Conservation (phyloP, 2,797 vertebrate genomes). For the Caiman crocodilus region DNA sequence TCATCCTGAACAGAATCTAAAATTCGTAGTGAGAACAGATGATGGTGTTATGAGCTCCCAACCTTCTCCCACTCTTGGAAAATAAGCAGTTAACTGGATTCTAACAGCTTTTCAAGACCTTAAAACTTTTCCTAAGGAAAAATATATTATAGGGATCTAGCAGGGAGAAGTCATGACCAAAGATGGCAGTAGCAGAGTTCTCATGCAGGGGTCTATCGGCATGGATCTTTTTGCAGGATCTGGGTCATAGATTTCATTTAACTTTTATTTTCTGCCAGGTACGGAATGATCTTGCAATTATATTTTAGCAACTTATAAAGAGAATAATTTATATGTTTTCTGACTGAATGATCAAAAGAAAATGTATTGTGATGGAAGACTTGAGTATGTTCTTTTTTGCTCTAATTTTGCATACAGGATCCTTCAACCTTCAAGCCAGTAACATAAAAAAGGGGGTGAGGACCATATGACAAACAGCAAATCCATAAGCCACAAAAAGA, state of each 20-base stretch:
- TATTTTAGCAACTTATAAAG: not conserved
- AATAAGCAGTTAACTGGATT: not conserved
- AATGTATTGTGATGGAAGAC: not conserved
- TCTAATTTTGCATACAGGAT: rapidly evolving
- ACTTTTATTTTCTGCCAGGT: not conserved
- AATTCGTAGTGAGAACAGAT: not conserved
- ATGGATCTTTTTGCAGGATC: not conserved
- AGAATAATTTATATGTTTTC: not conserved
- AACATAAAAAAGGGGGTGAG: not conserved
- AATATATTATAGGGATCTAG: not conserved
- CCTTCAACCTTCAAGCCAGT: not conserved
- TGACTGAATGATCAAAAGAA: not conserved
- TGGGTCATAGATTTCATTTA: not conserved
- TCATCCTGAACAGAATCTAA: not conserved
- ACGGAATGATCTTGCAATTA: not conserved
- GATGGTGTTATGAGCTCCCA: not conserved
- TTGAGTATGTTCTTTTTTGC: not conserved
- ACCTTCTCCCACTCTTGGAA: not conserved
- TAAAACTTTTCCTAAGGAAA: not conserved
- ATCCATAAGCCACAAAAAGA: not conserved
- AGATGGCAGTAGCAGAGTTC: not conserved
- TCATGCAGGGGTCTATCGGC: not conserved
- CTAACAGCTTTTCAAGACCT: not conserved
- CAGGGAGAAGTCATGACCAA: not conserved
- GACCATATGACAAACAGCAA: not conserved